Percentiles rank a stretch among this genome's conserved stretches.
Evolutionary conservation across 2,888 invertebrate species (phyloP).

Genomic region (Philhelius pedissequus): DNA sequence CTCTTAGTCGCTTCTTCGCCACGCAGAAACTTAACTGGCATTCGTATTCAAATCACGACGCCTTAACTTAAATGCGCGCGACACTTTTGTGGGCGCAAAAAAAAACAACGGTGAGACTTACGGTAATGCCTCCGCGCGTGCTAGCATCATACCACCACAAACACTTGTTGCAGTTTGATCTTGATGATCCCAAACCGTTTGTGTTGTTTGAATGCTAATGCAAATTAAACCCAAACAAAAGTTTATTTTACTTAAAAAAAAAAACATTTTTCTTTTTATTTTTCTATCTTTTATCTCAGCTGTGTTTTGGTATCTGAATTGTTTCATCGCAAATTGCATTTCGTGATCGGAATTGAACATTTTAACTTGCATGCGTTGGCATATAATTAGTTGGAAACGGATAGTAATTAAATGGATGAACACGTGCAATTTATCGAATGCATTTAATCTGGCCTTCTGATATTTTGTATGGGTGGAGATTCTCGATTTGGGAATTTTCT

Average conservation of each 20-base stretch:
- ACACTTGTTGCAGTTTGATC: slow-evolving; percentile 39
- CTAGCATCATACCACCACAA: background rate
- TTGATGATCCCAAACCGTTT: slow-evolving; percentile 15
- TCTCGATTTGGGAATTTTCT: slow-evolving; percentile 32
- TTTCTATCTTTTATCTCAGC: background rate
- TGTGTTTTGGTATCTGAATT: slow-evolving; percentile 2
- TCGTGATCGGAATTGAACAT: slow-evolving; percentile 51
- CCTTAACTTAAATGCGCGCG: slow-evolving; percentile 20
- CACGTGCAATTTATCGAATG: slow-evolving; percentile 51
- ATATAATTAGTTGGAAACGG: slow-evolving; percentile 29
- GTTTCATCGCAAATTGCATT: slow-evolving; percentile 22
- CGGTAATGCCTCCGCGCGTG: background rate
- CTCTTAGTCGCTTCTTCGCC: slow-evolving; percentile 37
- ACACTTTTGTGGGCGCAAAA: slow-evolving; percentile 40
- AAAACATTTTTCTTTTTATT: background rate
- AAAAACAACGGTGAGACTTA: background rate
- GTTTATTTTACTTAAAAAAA: background rate
- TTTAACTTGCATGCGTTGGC: slow-evolving; percentile 22
- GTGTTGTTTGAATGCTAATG: slow-evolving; percentile 6
- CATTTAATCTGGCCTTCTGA: slow-evolving; percentile 37
- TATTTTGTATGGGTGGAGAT: slow-evolving; percentile 17
- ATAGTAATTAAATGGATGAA: slow-evolving; percentile 43
- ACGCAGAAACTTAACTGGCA: slow-evolving; percentile 1
- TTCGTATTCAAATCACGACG: slow-evolving; percentile 12
- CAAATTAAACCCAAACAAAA: background rate